Conservation (phyloP, 2,797 vertebrate species). For the Simalia tracyae region DNA sequence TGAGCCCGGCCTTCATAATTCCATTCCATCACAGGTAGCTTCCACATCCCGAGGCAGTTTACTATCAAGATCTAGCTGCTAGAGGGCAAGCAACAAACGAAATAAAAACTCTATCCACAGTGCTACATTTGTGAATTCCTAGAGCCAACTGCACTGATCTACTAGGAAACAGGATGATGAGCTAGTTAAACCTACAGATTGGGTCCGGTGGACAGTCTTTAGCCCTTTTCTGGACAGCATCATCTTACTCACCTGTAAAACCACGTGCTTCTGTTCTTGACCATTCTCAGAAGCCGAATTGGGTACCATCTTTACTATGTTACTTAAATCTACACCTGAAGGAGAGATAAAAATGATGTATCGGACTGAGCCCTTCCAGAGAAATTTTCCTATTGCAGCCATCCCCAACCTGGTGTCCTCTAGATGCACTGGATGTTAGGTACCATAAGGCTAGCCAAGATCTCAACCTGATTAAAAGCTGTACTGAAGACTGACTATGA, state of each 20-base stretch:
- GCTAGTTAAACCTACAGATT: not conserved
- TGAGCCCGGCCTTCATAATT: too few species aligned
- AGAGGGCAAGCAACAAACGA: not conserved
- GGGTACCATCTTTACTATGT: conserved; percentile 83
- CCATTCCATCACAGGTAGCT: too few species aligned
- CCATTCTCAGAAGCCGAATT: conserved; percentile 69
- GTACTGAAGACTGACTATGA: not conserved
- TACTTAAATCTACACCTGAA: conserved; percentile 90
- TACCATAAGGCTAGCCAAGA: not conserved
- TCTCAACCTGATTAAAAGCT: not conserved
- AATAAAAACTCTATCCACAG: not conserved
- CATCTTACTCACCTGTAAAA: conserved; percentile 81
- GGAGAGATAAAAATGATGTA: not conserved
- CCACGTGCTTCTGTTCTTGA: conserved; percentile 79
- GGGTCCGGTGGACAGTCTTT: not conserved
- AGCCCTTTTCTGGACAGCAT: not conserved
- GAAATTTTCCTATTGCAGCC: not conserved
- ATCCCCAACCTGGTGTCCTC: too few species aligned
- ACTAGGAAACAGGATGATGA: not conserved
- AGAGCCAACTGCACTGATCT: not conserved
- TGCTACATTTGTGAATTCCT: not conserved
- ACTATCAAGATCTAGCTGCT: not conserved
- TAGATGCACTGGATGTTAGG: not conserved
- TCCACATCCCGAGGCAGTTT: not conserved
- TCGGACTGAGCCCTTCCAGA: not conserved